Evolutionary conservation across 2,888 invertebrate species (phyloP).

Genomic region (Crematogaster levior): DNA sequence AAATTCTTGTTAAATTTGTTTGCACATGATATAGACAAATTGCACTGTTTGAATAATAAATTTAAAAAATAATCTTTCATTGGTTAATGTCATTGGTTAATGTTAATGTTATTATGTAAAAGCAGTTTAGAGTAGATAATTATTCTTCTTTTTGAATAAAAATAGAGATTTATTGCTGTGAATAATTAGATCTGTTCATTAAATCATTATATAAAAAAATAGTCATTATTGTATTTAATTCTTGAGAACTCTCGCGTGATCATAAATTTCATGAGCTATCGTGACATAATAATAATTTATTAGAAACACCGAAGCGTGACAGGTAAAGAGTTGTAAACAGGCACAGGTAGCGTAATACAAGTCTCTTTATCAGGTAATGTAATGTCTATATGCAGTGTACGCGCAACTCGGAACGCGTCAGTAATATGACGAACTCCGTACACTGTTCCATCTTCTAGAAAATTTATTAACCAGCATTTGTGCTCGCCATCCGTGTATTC

Average conservation of each 20-base stretch:
- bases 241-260: conserved; percentile 15
- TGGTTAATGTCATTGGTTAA: background rate
- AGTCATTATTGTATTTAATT: background rate
- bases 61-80: background rate
- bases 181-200: background rate
- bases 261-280: background rate
- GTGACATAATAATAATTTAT: conserved; percentile 26
- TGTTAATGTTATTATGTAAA: background rate
- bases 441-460: conserved; percentile 58
- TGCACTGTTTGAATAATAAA: background rate
- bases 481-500: conserved; percentile 59
- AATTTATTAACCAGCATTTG: conserved; percentile 63
- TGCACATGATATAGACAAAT: background rate
- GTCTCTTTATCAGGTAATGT: background rate
- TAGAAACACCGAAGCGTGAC: background rate
- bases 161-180: background rate
- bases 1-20: conserved; percentile 5
- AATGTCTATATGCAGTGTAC: conserved; percentile 40
- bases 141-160: background rate
- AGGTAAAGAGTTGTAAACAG: conserved; percentile 28
- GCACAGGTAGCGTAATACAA: background rate
- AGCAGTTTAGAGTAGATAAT: background rate
- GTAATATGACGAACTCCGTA: conserved; percentile 53
- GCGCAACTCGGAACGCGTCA: conserved; percentile 49
- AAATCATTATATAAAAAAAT: background rate